These are phyloP conservation scores for Istiophorus platypterus DNA, from an alignment of 2,113 vertebrate genomes.

Conservation along the genomic window DNA sequence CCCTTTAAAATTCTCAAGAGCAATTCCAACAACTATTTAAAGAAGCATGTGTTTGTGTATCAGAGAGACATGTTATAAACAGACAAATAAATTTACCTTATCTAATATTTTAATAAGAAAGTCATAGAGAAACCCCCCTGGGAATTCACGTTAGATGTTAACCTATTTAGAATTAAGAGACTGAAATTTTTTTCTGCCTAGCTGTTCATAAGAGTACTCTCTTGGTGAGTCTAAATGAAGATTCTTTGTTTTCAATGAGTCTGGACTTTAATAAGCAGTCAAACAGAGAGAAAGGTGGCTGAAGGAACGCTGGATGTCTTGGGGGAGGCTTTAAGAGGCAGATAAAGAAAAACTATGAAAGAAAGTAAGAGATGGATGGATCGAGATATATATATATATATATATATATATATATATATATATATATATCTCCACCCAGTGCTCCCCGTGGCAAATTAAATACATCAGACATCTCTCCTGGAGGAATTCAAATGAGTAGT, in stretches of 20 bases:
- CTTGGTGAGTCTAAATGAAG: neutral
- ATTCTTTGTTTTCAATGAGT: conserved; percentile 23
- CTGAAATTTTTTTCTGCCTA: conserved; percentile 24
- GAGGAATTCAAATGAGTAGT: conserved; percentile 57
- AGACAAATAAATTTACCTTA: neutral
- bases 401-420: too few relatives aligned
- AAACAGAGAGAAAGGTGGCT: conserved; percentile 7
- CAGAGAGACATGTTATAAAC: neutral
- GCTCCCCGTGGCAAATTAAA: conserved; percentile 60
- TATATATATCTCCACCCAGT: conserved; percentile 21
- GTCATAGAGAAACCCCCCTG: conserved; percentile 1
- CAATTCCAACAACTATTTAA: neutral
- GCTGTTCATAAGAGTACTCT: neutral
- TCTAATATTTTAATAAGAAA: conserved; percentile 12
- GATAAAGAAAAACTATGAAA: neutral
- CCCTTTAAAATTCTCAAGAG: neutral
- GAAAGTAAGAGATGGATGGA: neutral
- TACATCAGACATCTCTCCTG: conserved; percentile 44
- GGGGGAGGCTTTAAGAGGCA: neutral
- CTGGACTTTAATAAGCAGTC: conserved; percentile 28
- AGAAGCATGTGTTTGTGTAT: conserved; percentile 3
- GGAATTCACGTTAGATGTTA: conserved; percentile 17
- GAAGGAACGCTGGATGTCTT: neutral
- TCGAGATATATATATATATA: too few relatives aligned
- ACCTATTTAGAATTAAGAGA: conserved; percentile 4